These are phyloP conservation scores for Heliothis virescens DNA, from an alignment of 1,140 invertebrate genomes.

Conservation along the genomic window DNA sequence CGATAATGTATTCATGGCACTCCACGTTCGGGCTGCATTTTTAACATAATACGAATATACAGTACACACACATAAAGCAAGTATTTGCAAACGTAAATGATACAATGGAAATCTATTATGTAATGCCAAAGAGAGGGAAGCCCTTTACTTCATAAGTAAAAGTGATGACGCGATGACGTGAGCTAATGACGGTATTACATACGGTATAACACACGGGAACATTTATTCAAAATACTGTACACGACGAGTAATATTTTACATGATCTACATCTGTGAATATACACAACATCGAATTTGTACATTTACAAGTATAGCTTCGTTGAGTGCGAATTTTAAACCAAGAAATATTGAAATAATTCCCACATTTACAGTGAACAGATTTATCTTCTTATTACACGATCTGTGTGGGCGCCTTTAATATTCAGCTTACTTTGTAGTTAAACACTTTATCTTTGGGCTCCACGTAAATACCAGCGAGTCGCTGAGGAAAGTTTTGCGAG, in stretches of 20 bases:
- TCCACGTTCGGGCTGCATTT: slow-evolving; percentile 50
- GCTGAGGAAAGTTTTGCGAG: slow-evolving; percentile 4
- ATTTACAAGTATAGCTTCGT: slow-evolving; percentile 7
- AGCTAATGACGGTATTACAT: slow-evolving; percentile 30
- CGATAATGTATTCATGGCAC: slow-evolving; percentile 37
- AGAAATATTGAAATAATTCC: not conserved
- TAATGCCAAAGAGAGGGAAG: not conserved
- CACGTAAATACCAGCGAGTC: slow-evolving; percentile 18
- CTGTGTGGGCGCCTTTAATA: not conserved
- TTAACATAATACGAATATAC: slow-evolving; percentile 50
- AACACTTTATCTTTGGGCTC: slow-evolving; percentile 11
- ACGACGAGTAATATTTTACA: slow-evolving; percentile 24
- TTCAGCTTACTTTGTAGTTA: slow-evolving; percentile 9
- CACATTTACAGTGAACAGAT: no score
- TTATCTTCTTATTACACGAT: no score
- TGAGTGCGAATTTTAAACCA: slow-evolving; percentile 11
- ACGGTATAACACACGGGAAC: slow-evolving; percentile 23
- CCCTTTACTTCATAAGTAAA: not conserved
- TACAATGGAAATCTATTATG: slow-evolving; percentile 22
- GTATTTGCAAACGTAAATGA: slow-evolving; percentile 34
- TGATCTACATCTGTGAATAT: slow-evolving; percentile 24
- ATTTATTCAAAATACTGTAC: slow-evolving; percentile 42
- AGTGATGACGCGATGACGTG: slow-evolving; percentile 12
- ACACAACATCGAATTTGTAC: slow-evolving; percentile 8
- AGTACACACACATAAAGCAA: slow-evolving; percentile 43